Evolutionary conservation across 2,797 vertebrate genomes (phyloP), one percentile per base, ranked within the genome.

Genomic region (Scleropages formosus): DNA sequence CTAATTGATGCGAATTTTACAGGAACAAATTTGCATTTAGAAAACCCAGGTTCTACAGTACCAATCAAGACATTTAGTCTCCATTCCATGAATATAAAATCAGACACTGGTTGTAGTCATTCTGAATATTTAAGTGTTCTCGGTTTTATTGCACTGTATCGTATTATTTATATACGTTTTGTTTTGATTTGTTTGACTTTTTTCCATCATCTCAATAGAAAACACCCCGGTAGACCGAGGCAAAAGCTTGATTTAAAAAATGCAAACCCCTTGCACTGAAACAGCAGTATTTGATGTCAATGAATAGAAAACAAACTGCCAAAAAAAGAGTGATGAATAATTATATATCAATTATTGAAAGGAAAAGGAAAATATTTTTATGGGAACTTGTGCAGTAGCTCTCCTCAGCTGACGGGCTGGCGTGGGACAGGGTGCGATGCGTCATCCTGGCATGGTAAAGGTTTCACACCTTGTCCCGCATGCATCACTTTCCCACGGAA

Each of bases 11-110:
- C 67, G 20, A 77, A 73, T 77, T 73, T 73, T 72, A 47, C 76
- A 73, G 76, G 76, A 77, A 77, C 70, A 66, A 73, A 73, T 77
- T 77, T 46, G 70, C 76, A 73, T 77, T 66, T 73, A 66, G 20
- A 73, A 72, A 47, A 66, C 59, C 8, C 51, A 73, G 53, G 27
- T 73, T 39, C 53, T 4, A 49, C 31, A 2, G 31, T 6, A 39
- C 62, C 49, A 49, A 73, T 66, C 22, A 60, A 73, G 49, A 58
- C 22, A 24, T 31, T 56, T 70, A 49, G 12, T 46, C 15, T 24
- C 22, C 10, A 18, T 51, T 46, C 24, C 26, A 53, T 56, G 56
- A 27, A 47, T 47, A 69, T 47, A 68, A 49, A 51, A 44, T 20
- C 8, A 69, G n/a, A 9, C 18, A 66, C 27, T 18, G 44, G 31